Conservation (phyloP, 2,888 invertebrate genomes). For the Cactoblastis cactorum region DNA sequence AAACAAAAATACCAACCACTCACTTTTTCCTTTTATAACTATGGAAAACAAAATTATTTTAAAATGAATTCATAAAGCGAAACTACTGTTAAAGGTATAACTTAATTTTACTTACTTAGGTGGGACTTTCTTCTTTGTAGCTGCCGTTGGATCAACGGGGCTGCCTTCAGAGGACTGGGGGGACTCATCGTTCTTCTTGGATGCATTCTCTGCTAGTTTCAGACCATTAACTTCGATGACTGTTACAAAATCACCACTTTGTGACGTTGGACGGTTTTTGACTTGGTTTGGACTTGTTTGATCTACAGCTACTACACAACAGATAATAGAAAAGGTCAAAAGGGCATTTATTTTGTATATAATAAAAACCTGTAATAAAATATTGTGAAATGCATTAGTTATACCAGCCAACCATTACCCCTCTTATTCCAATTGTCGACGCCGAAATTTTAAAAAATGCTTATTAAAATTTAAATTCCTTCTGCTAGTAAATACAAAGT, state of each 20-base stretch:
- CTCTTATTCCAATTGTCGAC: too few relatives aligned
- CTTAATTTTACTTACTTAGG: constrained; percentile 70
- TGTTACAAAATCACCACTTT: constrained; percentile 86
- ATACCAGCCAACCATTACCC: too few relatives aligned
- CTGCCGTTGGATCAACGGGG: constrained; percentile 75
- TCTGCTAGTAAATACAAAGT: too few relatives aligned
- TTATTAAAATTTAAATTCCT: too few relatives aligned
- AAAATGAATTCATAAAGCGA: too few relatives aligned
- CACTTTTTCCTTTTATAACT: too few relatives aligned
- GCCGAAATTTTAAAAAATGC: too few relatives aligned
- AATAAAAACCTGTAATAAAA: neutral
- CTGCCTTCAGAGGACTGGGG: constrained; percentile 73
- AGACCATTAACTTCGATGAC: constrained; percentile 93
- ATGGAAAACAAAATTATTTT: too few relatives aligned
- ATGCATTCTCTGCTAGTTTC: constrained; percentile 75
- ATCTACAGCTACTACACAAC: constrained; percentile 52
- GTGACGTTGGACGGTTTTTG: constrained; percentile 75
- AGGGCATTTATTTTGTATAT: neutral
- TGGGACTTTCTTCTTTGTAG: constrained; percentile 82
- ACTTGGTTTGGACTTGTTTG: constrained; percentile 61
- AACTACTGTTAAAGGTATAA: too few relatives aligned
- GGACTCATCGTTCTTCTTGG: constrained; percentile 61
- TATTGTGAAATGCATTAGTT: too few relatives aligned
- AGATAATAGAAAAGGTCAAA: neutral
- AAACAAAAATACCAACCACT: too few relatives aligned